Conservation (phyloP, 2,113 vertebrate genomes). For the Platichthys flesus region DNA sequence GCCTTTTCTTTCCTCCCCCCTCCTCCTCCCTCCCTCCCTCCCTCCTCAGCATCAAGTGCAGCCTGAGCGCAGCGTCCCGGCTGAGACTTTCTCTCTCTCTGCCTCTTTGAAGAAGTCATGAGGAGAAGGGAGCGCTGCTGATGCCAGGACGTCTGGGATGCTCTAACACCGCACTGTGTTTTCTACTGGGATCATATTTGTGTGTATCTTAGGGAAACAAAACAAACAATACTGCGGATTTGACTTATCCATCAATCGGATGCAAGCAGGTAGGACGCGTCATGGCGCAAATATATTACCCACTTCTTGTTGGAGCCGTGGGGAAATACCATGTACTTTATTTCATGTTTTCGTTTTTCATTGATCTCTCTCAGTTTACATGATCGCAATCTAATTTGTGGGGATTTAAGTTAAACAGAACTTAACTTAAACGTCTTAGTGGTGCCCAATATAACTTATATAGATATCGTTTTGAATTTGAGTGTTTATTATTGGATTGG, state of each 20-base stretch:
- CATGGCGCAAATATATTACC: neutral
- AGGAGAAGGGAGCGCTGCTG: constrained; percentile 72
- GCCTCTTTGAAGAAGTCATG: constrained; percentile 74
- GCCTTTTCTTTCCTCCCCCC: constrained; percentile 38
- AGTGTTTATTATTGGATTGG: too few species aligned
- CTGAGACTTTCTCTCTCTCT: constrained; percentile 65
- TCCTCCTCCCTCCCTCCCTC: constrained; percentile 7
- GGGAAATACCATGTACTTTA: neutral
- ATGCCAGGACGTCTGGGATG: constrained; percentile 73
- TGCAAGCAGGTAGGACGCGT: constrained; percentile 81
- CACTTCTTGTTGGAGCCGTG: neutral
- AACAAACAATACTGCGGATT: constrained; percentile 71
- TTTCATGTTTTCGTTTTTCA: neutral
- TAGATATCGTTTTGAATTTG: too few species aligned
- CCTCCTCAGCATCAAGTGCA: constrained; percentile 82
- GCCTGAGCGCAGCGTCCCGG: constrained; percentile 65
- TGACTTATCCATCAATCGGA: constrained; percentile 75
- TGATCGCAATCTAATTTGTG: too few species aligned
- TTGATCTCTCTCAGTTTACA: neutral
- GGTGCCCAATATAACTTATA: too few species aligned
- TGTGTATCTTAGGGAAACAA: constrained; percentile 48
- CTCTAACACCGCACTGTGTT: constrained; percentile 42
- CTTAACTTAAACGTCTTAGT: too few species aligned
- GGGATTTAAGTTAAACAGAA: too few species aligned
- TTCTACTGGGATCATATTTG: constrained; percentile 62